Base-by-base conservation (phyloP, 2,113 vertebrate species). In the Heteronetta atricapilla region DNA sequence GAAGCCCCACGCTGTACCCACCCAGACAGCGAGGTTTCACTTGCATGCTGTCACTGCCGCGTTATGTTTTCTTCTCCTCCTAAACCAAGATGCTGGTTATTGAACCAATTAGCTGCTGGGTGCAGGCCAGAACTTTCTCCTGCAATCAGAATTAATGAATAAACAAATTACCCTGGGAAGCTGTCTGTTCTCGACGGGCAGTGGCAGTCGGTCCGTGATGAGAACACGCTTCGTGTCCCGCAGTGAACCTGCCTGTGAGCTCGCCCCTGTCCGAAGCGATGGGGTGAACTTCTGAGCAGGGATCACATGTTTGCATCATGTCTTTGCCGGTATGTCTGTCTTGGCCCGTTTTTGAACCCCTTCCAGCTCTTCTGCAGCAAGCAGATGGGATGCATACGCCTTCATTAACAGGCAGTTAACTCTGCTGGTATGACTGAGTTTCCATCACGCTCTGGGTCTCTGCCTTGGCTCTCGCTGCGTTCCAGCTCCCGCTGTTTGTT, bases 331-430 rank as follows among this genome's bases (percentile, higher is more conserved):
- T 38, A 56, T 93, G 82, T 59, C 85, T 95, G 82, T 78, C 82
- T 90, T 80, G 93, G 92, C 84, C 90, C 88, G 93, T 16, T 96
- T 87, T 53, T 96, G 95, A 94, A 93, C 55, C 48, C 19, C 0
- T 88, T 97, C 94, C 96, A 96, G 80, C 94, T 93, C 73, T 86
- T 88, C 79, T 88, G 90, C 42, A 91, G 90, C 89, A 86, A 89
- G 93, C 94, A 96, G 95, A 97, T 96, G 95, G 95, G 94, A 93
- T 88, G 92, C 93, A 95, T 67, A 86, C 91, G 90, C 94, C 96
- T 95, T 96, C 86, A 78, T 96, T 96, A 95, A 67, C 86, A 86
- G 68, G 94, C 90, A 91, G 88, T 97, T 97, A 93, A 86, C 95
- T 95, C 90, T 0, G 4, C 82, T 95, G 93, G 29, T 95, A 75